phyloP scores from a whole-genome alignment of 2,797 vertebrate species.

The Dryobates pubescens region DNA sequence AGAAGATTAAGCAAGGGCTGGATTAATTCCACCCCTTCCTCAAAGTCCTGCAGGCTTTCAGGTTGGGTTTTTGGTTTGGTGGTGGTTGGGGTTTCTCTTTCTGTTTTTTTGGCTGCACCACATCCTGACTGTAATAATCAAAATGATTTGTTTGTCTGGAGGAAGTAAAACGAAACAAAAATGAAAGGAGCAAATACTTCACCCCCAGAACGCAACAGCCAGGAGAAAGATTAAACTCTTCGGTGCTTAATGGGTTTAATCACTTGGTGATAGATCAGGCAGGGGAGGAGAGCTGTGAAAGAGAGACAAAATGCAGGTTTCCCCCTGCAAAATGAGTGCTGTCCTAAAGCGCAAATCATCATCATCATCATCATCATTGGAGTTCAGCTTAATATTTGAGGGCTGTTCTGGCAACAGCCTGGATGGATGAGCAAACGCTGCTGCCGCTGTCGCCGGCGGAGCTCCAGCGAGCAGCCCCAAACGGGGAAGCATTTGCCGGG shows the following conservation, averaged over 20 bases:
- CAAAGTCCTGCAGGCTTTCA: conserved; percentile 14
- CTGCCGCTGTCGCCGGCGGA: neutral
- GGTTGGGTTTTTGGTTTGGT: too few species aligned
- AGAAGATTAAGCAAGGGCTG: conserved; percentile 1
- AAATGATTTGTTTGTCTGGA: neutral
- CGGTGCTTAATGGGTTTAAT: neutral
- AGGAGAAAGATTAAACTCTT: neutral
- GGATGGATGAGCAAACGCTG: neutral
- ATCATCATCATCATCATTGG: fast-evolving
- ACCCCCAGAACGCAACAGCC: neutral
- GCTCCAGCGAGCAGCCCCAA: too few species aligned
- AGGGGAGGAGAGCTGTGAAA: neutral
- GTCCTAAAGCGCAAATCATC: neutral
- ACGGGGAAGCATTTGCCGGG: neutral
- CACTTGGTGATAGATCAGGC: neutral
- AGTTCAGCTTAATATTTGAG: neutral
- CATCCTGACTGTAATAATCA: neutral
- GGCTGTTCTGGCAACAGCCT: neutral
- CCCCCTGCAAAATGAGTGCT: neutral
- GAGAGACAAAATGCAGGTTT: neutral
- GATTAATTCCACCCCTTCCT: neutral
- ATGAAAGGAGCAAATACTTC: too few species aligned
- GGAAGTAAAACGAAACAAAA: too few species aligned
- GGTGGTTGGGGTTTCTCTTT: too few species aligned
- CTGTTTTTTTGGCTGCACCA: neutral